Conservation (phyloP, 2,797 vertebrate species). For the Characodon lateralis region DNA sequence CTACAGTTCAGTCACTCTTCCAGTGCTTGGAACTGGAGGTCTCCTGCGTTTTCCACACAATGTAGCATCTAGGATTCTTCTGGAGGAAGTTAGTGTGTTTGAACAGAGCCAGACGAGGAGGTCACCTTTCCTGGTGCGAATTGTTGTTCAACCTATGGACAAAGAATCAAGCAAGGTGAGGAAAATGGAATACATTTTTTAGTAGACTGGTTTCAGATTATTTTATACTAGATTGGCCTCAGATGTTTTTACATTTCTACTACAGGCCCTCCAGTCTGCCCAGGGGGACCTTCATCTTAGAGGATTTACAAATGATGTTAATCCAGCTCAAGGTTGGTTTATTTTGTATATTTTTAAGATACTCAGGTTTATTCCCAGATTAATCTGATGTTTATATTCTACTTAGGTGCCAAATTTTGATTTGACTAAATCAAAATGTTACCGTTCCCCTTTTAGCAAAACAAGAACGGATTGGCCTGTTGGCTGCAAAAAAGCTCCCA, state of each 20-base stretch:
- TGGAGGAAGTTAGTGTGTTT: constrained; percentile 57
- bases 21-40: constrained; percentile 64
- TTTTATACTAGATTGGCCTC: background rate
- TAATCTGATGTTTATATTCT: background rate
- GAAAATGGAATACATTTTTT: background rate
- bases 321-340: constrained; percentile 53
- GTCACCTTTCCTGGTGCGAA: constrained; percentile 47
- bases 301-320: constrained; percentile 52
- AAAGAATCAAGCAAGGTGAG: constrained; percentile 66
- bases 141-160: constrained; percentile 62
- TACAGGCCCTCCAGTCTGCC: constrained; percentile 61
- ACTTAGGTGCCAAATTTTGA: background rate
- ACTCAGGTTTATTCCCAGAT: background rate
- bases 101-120: constrained; percentile 20
- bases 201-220: background rate
- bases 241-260: background rate
- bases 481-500: background rate
- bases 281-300: constrained; percentile 53
- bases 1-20: constrained; percentile 65
- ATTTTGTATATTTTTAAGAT: background rate
- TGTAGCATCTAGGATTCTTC: constrained; percentile 36
- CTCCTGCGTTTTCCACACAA: constrained; percentile 58
- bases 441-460: background rate
- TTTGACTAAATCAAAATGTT: background rate
- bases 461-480: background rate